phyloP scores from a whole-genome alignment of 2,888 invertebrate species.

The Tenthredo notha region DNA sequence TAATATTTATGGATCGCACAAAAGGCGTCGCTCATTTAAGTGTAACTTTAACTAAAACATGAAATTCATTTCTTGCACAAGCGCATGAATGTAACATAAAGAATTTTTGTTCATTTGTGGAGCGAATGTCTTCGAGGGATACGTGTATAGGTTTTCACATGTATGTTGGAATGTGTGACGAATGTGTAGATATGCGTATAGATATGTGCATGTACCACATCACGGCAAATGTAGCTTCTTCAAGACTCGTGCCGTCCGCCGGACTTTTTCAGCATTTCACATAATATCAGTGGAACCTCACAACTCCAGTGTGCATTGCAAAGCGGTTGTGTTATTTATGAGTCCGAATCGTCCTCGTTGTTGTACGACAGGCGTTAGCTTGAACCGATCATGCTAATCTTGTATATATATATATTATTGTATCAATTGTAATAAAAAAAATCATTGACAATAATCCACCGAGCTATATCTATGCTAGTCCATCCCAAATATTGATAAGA shows the following conservation, averaged over 20 bases:
- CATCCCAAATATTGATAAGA: not conserved
- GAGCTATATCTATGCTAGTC: not conserved
- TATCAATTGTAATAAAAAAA: conserved; percentile 55
- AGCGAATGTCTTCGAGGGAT: conserved; percentile 1
- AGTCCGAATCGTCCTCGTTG: conserved; percentile 10
- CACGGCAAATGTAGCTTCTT: not conserved
- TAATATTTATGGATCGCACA: not conserved
- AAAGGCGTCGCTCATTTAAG: not conserved
- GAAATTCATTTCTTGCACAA: conserved; percentile 2
- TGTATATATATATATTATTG: conserved; percentile 31
- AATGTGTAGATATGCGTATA: not conserved
- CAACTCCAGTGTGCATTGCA: not conserved
- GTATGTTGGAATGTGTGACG: not conserved
- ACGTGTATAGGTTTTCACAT: conserved; percentile 26
- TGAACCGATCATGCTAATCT: conserved; percentile 13
- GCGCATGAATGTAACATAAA: not conserved
- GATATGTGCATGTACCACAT: not conserved
- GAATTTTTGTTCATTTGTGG: not conserved
- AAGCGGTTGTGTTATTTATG: not conserved
- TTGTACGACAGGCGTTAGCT: conserved; percentile 27
- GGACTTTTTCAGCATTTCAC: not conserved
- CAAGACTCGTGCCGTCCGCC: not conserved
- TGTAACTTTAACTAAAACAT: not conserved
- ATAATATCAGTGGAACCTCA: not conserved
- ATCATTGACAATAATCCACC: conserved; percentile 66